These are phyloP conservation scores for Pardosa pseudoannulata DNA, from an alignment of 2,888 invertebrate genomes.

Conservation along the genomic window DNA sequence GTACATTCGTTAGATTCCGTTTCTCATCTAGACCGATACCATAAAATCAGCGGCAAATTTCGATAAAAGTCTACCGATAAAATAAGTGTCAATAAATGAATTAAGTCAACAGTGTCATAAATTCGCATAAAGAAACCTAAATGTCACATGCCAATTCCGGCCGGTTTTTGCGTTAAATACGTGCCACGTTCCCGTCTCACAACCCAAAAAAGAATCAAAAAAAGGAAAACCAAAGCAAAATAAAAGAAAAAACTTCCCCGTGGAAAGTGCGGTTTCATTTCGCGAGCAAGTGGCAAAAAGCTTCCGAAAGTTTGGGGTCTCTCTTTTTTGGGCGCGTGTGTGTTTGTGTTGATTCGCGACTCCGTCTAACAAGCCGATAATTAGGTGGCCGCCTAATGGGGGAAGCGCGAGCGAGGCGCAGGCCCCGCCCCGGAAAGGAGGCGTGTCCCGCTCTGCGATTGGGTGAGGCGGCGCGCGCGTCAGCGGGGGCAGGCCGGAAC, in stretches of 20 bases:
- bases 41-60: too few species aligned
- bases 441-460: conserved; percentile 36
- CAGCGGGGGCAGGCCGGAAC: conserved; percentile 42
- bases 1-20: too few species aligned
- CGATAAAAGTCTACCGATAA: too few species aligned
- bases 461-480: conserved; percentile 43
- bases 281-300: conserved; percentile 6
- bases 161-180: too few species aligned
- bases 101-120: too few species aligned
- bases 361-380: conserved; percentile 68
- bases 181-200: too few species aligned
- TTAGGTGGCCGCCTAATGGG: conserved; percentile 66
- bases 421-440: conserved; percentile 39
- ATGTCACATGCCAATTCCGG: too few species aligned
- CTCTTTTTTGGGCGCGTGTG: not conserved
- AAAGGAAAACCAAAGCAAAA: not conserved
- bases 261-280: conserved; percentile 23
- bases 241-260: too few species aligned
- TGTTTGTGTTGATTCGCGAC: conserved; percentile 61
- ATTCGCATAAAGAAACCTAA: too few species aligned
- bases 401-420: conserved; percentile 29
- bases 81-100: too few species aligned
- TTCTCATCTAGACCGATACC: too few species aligned
- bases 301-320: conserved; percentile 26
- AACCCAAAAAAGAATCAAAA: not conserved